Conservation (phyloP, 2,888 invertebrate species). For the Marasmarcha lunaedactyla region DNA sequence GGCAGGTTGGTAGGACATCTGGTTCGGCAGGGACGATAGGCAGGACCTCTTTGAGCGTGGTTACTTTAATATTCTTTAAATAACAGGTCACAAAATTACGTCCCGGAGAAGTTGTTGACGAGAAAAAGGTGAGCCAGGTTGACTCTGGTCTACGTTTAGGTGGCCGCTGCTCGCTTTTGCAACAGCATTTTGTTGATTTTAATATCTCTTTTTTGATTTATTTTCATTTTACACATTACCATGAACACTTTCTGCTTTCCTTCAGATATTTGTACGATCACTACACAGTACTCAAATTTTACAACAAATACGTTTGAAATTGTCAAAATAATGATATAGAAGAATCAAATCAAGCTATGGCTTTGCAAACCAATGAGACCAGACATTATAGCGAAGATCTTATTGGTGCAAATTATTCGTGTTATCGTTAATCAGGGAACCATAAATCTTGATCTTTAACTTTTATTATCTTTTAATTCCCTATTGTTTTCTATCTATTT, state of each 20-base stretch:
- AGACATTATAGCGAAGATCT: too few species aligned
- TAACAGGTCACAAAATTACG: constrained; percentile 89
- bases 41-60: constrained; percentile 30
- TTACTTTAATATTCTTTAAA: constrained; percentile 62
- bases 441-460: too few species aligned
- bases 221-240: constrained; percentile 30
- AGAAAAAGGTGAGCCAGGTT: constrained; percentile 87
- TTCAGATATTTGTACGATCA: too few species aligned
- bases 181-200: constrained; percentile 46
- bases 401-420: too few species aligned
- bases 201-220: constrained; percentile 33
- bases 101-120: constrained; percentile 93
- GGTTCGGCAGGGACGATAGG: constrained; percentile 66
- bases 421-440: too few species aligned
- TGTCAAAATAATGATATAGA: too few species aligned
- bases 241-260: constrained; percentile 13
- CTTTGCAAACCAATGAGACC: too few species aligned
- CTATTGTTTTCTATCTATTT: too few species aligned
- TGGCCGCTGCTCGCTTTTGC: constrained; percentile 67
- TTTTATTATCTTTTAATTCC: too few species aligned
- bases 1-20: constrained; percentile 29
- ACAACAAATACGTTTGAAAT: too few species aligned
- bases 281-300: too few species aligned
- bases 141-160: constrained; percentile 61
- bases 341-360: too few species aligned